These are phyloP conservation scores for Diaphora mendica DNA, from an alignment of 2,888 invertebrate species.

Conservation along the genomic window DNA sequence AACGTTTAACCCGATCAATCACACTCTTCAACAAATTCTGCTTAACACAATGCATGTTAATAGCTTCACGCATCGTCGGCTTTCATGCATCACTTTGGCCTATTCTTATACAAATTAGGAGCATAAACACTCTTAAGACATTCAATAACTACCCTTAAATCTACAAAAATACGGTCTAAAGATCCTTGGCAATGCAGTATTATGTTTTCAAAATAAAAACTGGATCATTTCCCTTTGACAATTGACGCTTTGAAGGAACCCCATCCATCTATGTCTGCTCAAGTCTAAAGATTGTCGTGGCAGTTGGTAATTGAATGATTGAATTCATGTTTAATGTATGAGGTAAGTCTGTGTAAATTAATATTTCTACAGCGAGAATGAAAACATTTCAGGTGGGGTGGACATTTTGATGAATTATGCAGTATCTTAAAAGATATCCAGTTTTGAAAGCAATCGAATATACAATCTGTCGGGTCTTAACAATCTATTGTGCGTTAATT, in stretches of 20 bases:
- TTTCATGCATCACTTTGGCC: conserved; percentile 52
- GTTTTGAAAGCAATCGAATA: not conserved
- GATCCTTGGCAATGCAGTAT: conserved; percentile 1
- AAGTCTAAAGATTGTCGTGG: conserved; percentile 34
- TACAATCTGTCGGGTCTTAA: not conserved
- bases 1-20: conserved; percentile 52
- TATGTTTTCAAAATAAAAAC: conserved; percentile 54
- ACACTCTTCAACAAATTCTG: conserved; percentile 40
- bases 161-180: conserved; percentile 30
- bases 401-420: conserved; percentile 23
- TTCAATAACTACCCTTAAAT: conserved; percentile 35
- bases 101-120: conserved; percentile 66
- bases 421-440: not conserved
- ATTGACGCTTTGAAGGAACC: conserved; percentile 64
- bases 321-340: conserved; percentile 53
- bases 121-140: conserved; percentile 41
- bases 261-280: conserved; percentile 67
- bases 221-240: conserved; percentile 71
- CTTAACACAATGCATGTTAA: conserved; percentile 56
- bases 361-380: conserved; percentile 32
- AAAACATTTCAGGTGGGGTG: conserved; percentile 20
- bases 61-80: conserved; percentile 52
- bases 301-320: conserved; percentile 52
- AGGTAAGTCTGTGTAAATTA: conserved; percentile 37
- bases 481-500: not conserved